phyloP scores from a whole-genome alignment of 2,797 vertebrate species.

The Nyctalus aviator region DNA sequence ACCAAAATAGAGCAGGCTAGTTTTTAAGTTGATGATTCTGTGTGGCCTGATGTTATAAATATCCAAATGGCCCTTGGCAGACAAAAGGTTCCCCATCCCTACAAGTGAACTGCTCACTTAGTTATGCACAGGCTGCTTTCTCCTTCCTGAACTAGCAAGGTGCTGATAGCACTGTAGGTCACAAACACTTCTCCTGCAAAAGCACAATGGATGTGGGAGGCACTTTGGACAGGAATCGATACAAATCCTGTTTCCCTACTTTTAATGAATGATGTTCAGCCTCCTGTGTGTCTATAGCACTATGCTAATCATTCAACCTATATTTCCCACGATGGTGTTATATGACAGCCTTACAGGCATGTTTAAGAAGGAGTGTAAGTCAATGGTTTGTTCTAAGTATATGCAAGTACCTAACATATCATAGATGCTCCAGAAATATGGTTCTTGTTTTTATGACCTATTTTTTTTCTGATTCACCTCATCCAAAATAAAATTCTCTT shows the following conservation, averaged over 20 bases:
- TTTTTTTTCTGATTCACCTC: background rate
- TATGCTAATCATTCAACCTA: constrained; percentile 62
- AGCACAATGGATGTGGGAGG: constrained; percentile 36
- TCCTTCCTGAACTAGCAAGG: constrained; percentile 60
- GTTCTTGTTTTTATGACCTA: background rate
- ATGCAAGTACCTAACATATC: background rate
- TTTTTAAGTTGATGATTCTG: too few relatives aligned
- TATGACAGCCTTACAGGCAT: background rate
- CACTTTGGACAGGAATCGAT: constrained; percentile 44
- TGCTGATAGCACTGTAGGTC: constrained; percentile 71
- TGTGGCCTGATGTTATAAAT: too few relatives aligned
- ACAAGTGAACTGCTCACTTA: constrained; percentile 56
- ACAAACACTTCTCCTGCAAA: constrained; percentile 49
- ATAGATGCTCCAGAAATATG: background rate
- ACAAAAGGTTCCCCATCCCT: too few relatives aligned
- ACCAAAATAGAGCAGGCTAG: too few relatives aligned
- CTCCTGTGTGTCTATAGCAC: constrained; percentile 61
- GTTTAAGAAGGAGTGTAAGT: constrained; percentile 31
- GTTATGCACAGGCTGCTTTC: constrained; percentile 52
- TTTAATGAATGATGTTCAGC: constrained; percentile 70
- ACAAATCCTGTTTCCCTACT: constrained; percentile 65
- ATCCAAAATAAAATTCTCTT: constrained; percentile 1
- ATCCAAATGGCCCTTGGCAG: too few relatives aligned
- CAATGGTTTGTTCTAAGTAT: constrained; percentile 10
- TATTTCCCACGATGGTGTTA: background rate